These are phyloP conservation scores for Cromileptes altivelis DNA, from an alignment of 2,113 vertebrate genomes.

Conservation along the genomic window DNA sequence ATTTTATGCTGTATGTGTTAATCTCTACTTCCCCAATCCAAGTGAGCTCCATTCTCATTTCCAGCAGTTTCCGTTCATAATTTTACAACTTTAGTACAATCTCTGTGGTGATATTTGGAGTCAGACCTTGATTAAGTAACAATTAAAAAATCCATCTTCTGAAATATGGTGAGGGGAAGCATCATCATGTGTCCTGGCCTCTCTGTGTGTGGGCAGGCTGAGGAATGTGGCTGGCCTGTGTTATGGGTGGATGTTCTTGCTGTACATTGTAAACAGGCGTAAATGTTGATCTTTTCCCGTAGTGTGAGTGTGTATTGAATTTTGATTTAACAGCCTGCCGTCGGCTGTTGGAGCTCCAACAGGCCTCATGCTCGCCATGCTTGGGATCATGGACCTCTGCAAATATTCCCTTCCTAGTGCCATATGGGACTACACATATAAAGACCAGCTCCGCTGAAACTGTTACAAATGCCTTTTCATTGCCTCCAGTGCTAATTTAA, in stretches of 20 bases:
- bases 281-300: slow-evolving; percentile 71
- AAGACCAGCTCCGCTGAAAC: slow-evolving; percentile 47
- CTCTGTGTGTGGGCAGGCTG: slow-evolving; percentile 76
- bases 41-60: background rate
- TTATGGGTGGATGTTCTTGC: slow-evolving; percentile 69
- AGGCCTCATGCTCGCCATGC: slow-evolving; percentile 45
- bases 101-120: background rate
- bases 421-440: slow-evolving; percentile 43
- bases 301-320: slow-evolving; percentile 68
- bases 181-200: slow-evolving; percentile 39
- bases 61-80: background rate
- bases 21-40: background rate
- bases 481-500: slow-evolving; percentile 33
- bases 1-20: background rate
- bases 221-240: slow-evolving; percentile 69
- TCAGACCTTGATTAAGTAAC: background rate
- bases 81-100: background rate
- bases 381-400: slow-evolving; percentile 50
- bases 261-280: slow-evolving; percentile 78
- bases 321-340: slow-evolving; percentile 69
- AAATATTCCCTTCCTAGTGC: slow-evolving; percentile 48
- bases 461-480: slow-evolving; percentile 4
- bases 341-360: slow-evolving; percentile 38
- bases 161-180: background rate
- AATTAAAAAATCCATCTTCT: background rate